These are phyloP conservation scores for Ibycter americanus DNA, from an alignment of 2,797 vertebrate species.

Conservation along the genomic window DNA sequence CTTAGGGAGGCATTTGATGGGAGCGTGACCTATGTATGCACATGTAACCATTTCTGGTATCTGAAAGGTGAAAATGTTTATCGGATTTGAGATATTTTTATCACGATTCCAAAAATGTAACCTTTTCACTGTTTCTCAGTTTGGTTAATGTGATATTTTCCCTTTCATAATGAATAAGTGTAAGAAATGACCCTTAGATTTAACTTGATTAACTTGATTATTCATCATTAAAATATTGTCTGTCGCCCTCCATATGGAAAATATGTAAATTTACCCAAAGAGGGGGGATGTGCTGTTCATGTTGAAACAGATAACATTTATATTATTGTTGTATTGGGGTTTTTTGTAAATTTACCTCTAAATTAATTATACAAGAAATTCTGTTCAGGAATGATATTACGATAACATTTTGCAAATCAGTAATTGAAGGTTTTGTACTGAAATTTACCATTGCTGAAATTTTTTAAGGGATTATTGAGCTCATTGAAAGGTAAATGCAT, in stretches of 20 bases:
- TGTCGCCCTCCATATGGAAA: background rate
- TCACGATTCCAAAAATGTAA: background rate
- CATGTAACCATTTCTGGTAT: background rate
- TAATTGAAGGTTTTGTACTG: background rate
- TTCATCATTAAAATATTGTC: constrained; percentile 15
- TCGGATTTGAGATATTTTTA: background rate
- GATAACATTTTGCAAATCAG: background rate
- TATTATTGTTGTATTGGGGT: background rate
- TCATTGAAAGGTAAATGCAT: background rate
- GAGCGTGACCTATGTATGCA: accelerated
- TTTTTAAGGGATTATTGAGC: background rate
- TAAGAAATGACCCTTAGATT: background rate
- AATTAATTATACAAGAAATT: background rate
- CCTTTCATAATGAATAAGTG: background rate
- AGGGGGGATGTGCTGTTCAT: background rate
- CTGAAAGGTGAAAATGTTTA: background rate
- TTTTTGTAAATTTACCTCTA: background rate
- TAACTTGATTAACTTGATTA: background rate
- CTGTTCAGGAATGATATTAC: background rate
- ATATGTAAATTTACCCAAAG: background rate
- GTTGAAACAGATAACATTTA: background rate
- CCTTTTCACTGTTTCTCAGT: background rate
- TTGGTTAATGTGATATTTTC: background rate
- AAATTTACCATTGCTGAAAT: background rate
- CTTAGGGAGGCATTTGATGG: background rate